These are phyloP conservation scores for Zeus faber DNA, from an alignment of 2,113 vertebrate genomes.

Conservation along the genomic window DNA sequence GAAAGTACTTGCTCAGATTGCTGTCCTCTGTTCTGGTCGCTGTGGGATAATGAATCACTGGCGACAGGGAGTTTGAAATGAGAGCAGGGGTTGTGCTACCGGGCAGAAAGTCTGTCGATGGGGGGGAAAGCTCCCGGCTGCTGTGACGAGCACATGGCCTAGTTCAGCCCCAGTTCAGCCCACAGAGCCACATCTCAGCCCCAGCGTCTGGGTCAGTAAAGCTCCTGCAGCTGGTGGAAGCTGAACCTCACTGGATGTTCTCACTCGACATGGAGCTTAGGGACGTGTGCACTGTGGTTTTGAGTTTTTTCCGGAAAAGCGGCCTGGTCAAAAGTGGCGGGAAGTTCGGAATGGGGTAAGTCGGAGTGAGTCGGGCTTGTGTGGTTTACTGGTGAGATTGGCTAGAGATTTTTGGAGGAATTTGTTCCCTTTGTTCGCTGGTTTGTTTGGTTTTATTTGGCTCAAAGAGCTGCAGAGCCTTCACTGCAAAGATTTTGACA, in stretches of 20 bases:
- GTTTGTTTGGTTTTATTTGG: too few relatives aligned
- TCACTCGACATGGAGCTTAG: constrained; percentile 43
- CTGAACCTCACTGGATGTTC: constrained; percentile 4
- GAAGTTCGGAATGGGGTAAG: constrained; percentile 54
- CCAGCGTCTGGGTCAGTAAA: constrained; percentile 31
- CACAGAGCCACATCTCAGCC: constrained; percentile 46
- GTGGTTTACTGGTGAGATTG: too few relatives aligned
- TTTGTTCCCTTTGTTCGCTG: too few relatives aligned
- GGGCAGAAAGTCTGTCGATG: too few relatives aligned
- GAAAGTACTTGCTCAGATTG: constrained; percentile 46
- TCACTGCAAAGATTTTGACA: too few relatives aligned
- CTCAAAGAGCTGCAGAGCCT: too few relatives aligned
- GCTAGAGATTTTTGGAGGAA: too few relatives aligned
- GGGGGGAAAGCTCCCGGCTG: constrained; percentile 50
- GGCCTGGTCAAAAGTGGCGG: constrained; percentile 9
- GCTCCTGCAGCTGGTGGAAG: constrained; percentile 2
- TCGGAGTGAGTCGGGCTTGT: not conserved
- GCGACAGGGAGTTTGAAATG: constrained; percentile 33
- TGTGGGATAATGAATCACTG: constrained; percentile 50
- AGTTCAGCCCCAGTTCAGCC: too few relatives aligned
- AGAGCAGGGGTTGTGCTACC: too few relatives aligned
- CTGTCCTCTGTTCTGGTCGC: constrained; percentile 28
- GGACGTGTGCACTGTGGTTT: constrained; percentile 37
- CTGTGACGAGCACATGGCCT: constrained; percentile 58
- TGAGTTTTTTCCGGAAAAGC: constrained; percentile 37